Conservation (phyloP, 1,140 invertebrate genomes). For the Nasonia longicornis region DNA sequence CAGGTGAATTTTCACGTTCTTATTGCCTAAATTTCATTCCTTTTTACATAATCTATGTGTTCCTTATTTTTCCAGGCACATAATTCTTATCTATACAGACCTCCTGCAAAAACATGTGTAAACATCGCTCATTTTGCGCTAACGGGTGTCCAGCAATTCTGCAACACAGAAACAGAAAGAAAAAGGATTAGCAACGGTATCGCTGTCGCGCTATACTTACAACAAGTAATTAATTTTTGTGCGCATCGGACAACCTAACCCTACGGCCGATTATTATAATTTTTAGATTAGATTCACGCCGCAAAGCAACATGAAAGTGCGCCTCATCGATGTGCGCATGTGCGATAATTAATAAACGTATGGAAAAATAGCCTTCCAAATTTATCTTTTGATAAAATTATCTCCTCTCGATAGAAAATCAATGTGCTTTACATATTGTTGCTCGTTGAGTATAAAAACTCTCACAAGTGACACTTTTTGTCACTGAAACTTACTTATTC, state of each 20-base stretch:
- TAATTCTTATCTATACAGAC: conserved; percentile 98
- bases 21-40: conserved; percentile 44
- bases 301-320: background rate
- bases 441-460: background rate
- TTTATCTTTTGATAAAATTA: conserved; percentile 32
- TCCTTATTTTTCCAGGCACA: conserved; percentile 98
- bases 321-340: background rate
- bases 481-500: conserved; percentile 84
- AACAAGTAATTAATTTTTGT: conserved; percentile 1
- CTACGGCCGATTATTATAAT: background rate
- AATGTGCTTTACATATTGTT: background rate
- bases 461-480: background rate
- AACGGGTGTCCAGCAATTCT: conserved; percentile 99
- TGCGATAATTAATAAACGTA: conserved; percentile 27
- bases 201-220: background rate
- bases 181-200: background rate
- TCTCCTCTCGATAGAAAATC: background rate
- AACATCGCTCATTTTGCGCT: conserved; percentile 98
- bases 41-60: conserved; percentile 76
- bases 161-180: conserved; percentile 60
- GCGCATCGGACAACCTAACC: conserved; percentile 32
- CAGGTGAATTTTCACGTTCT: conserved; percentile 42
- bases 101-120: conserved; percentile 99
- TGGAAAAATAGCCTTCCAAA: conserved; percentile 15
- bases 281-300: conserved; percentile 26